Percentiles rank a stretch among this genome's conserved stretches.
Conservation (phyloP, 2,888 invertebrate species). For the Mamestra brassicae region DNA sequence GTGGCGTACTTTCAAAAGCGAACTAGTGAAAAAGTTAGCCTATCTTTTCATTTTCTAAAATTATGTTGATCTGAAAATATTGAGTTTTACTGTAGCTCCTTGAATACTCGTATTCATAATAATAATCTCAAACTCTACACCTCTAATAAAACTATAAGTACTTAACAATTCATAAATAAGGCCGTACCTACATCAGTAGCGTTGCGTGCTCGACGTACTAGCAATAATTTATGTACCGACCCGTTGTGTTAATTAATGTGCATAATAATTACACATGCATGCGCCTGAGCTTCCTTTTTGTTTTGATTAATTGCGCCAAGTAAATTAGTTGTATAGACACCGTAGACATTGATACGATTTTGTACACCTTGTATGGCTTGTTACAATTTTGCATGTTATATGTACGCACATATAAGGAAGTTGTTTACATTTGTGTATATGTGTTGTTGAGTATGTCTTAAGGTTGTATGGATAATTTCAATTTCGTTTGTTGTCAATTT, state of each 20-base stretch:
- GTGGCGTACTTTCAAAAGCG: too few species aligned
- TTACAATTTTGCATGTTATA: slow-evolving; percentile 49
- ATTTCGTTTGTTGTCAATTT: slow-evolving; percentile 53
- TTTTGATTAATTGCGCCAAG: slow-evolving; percentile 88
- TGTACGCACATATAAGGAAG: slow-evolving; percentile 47
- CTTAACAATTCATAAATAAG: slow-evolving; percentile 56
- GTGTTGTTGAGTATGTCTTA: slow-evolving; percentile 19
- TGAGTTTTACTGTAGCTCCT: not conserved
- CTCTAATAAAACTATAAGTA: slow-evolving; percentile 28
- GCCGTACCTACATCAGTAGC: slow-evolving; percentile 62
- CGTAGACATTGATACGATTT: slow-evolving; percentile 66
- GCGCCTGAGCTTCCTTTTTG: slow-evolving; percentile 89
- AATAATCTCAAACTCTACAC: slow-evolving; percentile 1
- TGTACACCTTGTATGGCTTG: slow-evolving; percentile 49
- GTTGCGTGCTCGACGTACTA: slow-evolving; percentile 80
- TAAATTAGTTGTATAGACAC: slow-evolving; percentile 83
- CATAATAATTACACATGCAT: slow-evolving; percentile 90
- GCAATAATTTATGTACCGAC: slow-evolving; percentile 84
- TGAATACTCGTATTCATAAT: not conserved
- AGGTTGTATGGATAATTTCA: slow-evolving; percentile 46
- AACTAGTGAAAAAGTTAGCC: too few species aligned
- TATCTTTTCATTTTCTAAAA: too few species aligned
- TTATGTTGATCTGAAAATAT: slow-evolving; percentile 5
- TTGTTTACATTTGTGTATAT: slow-evolving; percentile 20
- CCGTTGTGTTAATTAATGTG: slow-evolving; percentile 88